Base-by-base conservation (phyloP, 2,797 vertebrate species). In the Valencia hispanica region DNA sequence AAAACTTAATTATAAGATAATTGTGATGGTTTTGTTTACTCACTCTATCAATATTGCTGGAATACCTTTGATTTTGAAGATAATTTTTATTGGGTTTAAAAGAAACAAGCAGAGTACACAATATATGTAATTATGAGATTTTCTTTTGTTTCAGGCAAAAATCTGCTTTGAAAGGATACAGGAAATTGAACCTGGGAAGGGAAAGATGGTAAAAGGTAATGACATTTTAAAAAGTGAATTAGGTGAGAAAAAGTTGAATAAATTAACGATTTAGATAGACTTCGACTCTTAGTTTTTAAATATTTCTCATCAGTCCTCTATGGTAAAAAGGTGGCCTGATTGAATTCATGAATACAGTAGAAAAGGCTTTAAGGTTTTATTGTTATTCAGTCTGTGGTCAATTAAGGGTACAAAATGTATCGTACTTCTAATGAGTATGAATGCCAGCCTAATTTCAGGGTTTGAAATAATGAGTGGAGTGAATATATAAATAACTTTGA, bases 81-180 rank as follows among this genome's bases (percentile, higher is more conserved):
- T 25, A 53, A 22, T 22, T 53, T 53, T 25, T 53, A 2, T 53
- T 25, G 1, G 25, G 51, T 53, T 53, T 53, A 53, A 20, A 65
- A 2, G 61, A 39, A 0, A 45, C 25, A 11, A 77, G 17, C 70
- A 20, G 75, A 77, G 25, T 43, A 53, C 36, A 75, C 72, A 9
- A 48, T 57, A 68, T 57, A 69, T 73, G 1, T 48, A 70, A 5
- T 77, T 25, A 91, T 84, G 2, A 51, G 68, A 65, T 5, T 68
- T n/a, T 68, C 10, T 1, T 48, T 5, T 83, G 87, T 88, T 83
- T 70, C 68, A 99, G 98, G 91, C 96, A 63, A 96, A 94, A 91
- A 91, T 91, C 6, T 96, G 96, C 87, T 99, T 96, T 80, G 87
- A 93, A 93, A 96, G 95, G 91, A 96, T 98, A 75, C 74, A 92